phyloP scores from a whole-genome alignment of 2,113 vertebrate species.

The Psittacara wagleri region DNA sequence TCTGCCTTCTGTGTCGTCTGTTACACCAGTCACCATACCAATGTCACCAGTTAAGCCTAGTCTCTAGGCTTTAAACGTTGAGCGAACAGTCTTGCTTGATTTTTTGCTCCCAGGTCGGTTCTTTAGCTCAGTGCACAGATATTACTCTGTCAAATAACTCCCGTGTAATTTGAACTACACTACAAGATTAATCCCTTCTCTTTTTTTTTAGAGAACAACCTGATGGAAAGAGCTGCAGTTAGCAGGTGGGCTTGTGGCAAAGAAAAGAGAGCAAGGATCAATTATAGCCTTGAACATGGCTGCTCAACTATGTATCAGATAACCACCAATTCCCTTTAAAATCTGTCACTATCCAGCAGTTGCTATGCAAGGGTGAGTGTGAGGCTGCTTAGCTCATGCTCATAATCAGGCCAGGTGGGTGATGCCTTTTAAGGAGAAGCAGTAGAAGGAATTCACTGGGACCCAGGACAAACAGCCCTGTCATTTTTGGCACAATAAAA shows the following conservation, averaged over 20 bases:
- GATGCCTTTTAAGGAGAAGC: constrained; percentile 65
- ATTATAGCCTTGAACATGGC: constrained; percentile 68
- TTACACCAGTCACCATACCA: neutral
- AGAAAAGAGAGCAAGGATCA: constrained; percentile 67
- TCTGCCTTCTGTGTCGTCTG: neutral
- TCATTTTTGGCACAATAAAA: neutral
- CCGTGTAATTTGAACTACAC: constrained; percentile 56
- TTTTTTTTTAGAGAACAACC: constrained; percentile 59
- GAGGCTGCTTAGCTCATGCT: constrained; percentile 10
- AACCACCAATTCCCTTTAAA: constrained; percentile 73
- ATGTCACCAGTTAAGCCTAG: neutral
- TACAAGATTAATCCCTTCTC: constrained; percentile 57
- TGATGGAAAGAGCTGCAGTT: constrained; percentile 69
- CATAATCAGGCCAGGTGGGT: constrained; percentile 48
- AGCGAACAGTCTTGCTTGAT: neutral
- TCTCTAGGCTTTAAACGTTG: constrained; percentile 33
- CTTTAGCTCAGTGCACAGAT: constrained; percentile 31
- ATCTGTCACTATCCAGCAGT: constrained; percentile 70
- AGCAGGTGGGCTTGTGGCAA: constrained; percentile 67
- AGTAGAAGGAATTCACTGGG: neutral
- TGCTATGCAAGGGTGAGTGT: constrained; percentile 44
- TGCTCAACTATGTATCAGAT: constrained; percentile 69
- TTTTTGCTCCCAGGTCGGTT: constrained; percentile 14
- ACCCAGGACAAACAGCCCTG: neutral
- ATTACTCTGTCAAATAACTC: constrained; percentile 43